phyloP scores from a whole-genome alignment of 2,888 invertebrate genomes.

The Drosophila histrio region DNA sequence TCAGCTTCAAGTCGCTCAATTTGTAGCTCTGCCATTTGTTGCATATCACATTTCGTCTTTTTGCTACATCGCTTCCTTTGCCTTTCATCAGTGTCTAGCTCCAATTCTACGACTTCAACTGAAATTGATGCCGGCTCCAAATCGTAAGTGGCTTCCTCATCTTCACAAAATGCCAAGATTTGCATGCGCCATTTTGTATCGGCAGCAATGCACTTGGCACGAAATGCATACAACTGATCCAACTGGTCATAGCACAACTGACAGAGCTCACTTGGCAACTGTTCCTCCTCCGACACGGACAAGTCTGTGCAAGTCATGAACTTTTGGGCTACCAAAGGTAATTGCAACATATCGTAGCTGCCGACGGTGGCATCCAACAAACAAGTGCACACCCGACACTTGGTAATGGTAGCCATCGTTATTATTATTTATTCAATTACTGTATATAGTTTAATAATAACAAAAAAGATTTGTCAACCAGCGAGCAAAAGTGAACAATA shows the following conservation, averaged over 20 bases:
- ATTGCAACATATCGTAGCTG: slow-evolving; percentile 33
- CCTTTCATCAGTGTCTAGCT: neutral
- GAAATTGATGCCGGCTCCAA: neutral
- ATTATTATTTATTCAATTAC: neutral
- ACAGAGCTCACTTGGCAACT: slow-evolving; percentile 40
- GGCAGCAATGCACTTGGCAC: slow-evolving; percentile 39
- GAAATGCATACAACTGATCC: slow-evolving; percentile 36
- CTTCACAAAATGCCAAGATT: slow-evolving; percentile 18
- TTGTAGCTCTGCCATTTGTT: neutral
- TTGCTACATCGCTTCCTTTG: neutral
- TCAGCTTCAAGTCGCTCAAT: neutral
- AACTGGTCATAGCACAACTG: slow-evolving; percentile 27
- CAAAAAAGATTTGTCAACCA: neutral
- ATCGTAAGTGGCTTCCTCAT: slow-evolving; percentile 6
- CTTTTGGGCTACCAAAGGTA: slow-evolving; percentile 56
- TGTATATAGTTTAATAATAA: slow-evolving; percentile 21
- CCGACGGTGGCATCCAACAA: neutral
- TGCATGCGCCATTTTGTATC: slow-evolving; percentile 48
- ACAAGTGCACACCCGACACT: slow-evolving; percentile 42
- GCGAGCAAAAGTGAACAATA: neutral
- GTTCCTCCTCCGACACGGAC: slow-evolving; percentile 28
- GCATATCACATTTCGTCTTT: neutral
- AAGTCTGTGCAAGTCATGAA: slow-evolving; percentile 60
- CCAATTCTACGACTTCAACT: neutral
- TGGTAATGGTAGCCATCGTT: slow-evolving; percentile 21